Evolutionary conservation across 2,888 invertebrate species (phyloP), one percentile per base, ranked within the genome.

Genomic region (Lycophotia porphyrea): DNA sequence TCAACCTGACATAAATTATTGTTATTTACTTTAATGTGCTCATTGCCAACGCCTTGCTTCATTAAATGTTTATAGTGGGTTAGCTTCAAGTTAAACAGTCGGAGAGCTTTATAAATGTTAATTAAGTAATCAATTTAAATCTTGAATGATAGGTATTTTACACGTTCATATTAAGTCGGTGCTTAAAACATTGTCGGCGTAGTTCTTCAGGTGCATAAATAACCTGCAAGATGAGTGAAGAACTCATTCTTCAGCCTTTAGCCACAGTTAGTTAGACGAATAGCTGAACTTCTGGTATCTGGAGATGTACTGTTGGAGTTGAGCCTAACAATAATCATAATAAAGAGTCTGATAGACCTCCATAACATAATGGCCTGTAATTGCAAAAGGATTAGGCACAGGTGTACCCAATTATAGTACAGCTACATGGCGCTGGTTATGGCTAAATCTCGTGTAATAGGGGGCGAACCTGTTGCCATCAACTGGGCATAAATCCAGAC

Each of bases 11-110:
- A 60, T 36, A 55, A 49, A 74, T 64, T 69, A 7, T 60, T 68
- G 52, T 85, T 78, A 66, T 73, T 67, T 64, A 75, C 42, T 73
- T 64, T 64, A 82, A 31, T n/a, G n/a, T 42, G 13, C 2, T 2
- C 31, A 72, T 74, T 74, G 61, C 27, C 5, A 63, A 64, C 63
- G 60, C 63, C 13, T 69, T 27, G 47, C 34, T 47, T 64, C 36
- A 49, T 58, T 47, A 64, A 66, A 73, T 65, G 13, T 80, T 67
- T 69, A 68, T 71, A 49, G n/a, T 44, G 27, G 24, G n/a, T 52
- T 39, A 34, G 15, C 36, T 52, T 24, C 36, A 44, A 44, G 44
- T 72, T 71, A 58, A 76, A 68, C n/a, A n/a, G 36, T 70, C 34
- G 39, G 27, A 58, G 49, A 24, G 15, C 5, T 52, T 47, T 49